Percentiles rank a stretch among this genome's conserved stretches.
These are phyloP conservation scores for Harmothoe impar DNA, from an alignment of 2,888 invertebrate genomes.

Conservation along the genomic window DNA sequence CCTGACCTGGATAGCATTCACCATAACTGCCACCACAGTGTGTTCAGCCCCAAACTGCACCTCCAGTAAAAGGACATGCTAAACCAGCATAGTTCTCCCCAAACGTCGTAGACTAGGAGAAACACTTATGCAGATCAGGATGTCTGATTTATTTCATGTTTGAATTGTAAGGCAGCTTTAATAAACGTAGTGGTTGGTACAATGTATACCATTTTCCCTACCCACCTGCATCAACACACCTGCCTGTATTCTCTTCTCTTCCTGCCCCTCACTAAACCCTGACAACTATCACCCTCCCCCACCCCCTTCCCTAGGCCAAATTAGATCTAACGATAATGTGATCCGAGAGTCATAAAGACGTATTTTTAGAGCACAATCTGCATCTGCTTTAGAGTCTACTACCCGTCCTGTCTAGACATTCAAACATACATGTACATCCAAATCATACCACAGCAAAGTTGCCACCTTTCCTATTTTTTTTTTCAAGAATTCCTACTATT, in stretches of 20 bases:
- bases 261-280: not conserved
- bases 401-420: not conserved
- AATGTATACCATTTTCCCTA: not conserved
- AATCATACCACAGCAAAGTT: no score
- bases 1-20: not conserved
- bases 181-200: no score
- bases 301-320: not conserved
- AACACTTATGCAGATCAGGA: no score
- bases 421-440: no score
- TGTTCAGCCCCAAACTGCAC: no score
- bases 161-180: no score
- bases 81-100: no score
- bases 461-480: no score
- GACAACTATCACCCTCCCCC: not conserved
- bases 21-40: not conserved
- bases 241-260: not conserved
- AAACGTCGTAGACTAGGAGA: no score
- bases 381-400: not conserved
- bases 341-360: not conserved
- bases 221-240: not conserved
- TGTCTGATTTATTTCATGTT: no score
- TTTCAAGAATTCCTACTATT: no score
- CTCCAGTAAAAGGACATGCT: no score
- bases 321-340: conserved; percentile 39
- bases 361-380: conserved; percentile 25